These are phyloP conservation scores for Lemur catta DNA, from an alignment of 2,797 vertebrate species.

Conservation along the genomic window DNA sequence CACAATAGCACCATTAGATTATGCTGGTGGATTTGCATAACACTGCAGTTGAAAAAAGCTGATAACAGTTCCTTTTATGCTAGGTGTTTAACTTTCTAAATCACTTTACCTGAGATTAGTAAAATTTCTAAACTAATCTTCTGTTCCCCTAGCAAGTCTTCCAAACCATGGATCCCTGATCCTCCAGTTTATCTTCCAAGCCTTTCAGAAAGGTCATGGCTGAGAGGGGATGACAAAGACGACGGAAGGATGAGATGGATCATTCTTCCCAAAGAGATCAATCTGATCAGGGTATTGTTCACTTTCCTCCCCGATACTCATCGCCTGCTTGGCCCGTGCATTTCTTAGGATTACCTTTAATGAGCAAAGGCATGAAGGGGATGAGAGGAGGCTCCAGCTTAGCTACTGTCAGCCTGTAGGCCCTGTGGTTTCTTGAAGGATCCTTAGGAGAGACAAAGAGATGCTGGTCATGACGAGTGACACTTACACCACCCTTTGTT, in stretches of 20 bases:
- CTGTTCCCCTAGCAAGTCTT: conserved; percentile 28
- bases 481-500: background rate
- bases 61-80: conserved; percentile 72
- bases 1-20: conserved; percentile 75
- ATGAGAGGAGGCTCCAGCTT: conserved; percentile 97
- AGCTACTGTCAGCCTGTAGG: conserved; percentile 94
- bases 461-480: background rate
- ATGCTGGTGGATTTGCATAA: conserved; percentile 75
- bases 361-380: conserved; percentile 98
- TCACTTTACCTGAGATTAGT: conserved; percentile 69
- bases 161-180: background rate
- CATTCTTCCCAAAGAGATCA: background rate
- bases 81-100: conserved; percentile 76
- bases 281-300: background rate
- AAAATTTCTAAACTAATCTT: conserved; percentile 65
- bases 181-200: background rate
- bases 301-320: background rate
- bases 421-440: conserved; percentile 97
- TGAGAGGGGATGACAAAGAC: background rate
- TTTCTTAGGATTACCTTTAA: conserved; percentile 92
- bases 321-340: background rate
- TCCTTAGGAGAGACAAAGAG: conserved; percentile 87
- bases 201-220: background rate
- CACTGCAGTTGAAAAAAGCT: conserved; percentile 61
- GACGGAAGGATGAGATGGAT: background rate